Percentiles rank a stretch among this genome's conserved stretches.
phyloP scores from a whole-genome alignment of 2,113 vertebrate genomes.

The Microcebus murinus region DNA sequence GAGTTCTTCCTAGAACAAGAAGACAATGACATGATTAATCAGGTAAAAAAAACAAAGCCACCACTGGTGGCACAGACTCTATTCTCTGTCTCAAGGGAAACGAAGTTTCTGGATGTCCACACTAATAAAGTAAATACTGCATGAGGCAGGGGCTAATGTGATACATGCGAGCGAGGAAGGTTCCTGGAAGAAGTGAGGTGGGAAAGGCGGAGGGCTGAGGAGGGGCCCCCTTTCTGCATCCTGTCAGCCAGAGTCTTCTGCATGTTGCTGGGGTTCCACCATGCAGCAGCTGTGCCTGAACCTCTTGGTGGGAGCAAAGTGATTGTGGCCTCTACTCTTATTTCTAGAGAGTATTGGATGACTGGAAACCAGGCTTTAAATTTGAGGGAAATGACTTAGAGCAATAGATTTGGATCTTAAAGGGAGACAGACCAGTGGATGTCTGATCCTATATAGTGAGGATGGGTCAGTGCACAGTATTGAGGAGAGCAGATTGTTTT shows the following conservation, averaged over 20 bases:
- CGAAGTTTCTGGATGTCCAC: not conserved
- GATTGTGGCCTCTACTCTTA: not conserved
- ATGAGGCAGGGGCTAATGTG: not conserved
- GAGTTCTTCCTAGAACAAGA: not conserved
- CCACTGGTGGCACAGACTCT: not conserved
- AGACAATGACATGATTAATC: not conserved
- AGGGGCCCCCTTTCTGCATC: not conserved
- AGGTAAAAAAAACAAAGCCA: not conserved
- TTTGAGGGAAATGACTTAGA: not conserved
- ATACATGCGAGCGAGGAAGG: not conserved
- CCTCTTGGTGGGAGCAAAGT: not conserved
- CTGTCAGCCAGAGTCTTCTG: not conserved
- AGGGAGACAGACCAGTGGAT: not conserved
- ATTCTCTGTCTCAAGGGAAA: not conserved
- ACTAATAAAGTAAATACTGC: not conserved
- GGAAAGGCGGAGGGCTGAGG: not conserved
- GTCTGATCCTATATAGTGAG: not conserved
- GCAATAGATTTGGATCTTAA: not conserved
- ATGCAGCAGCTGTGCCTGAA: too few species aligned
- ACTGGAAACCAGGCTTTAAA: not conserved
- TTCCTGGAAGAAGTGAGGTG: not conserved
- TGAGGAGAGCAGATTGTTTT: not conserved
- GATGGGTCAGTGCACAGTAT: not conserved
- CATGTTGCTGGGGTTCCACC: rapidly evolving
- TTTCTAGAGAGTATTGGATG: not conserved